A percentile compares a stretch with the other conserved stretches of the same genome.
These are phyloP conservation scores for Drosophila algonquin DNA, from an alignment of 2,888 invertebrate species.

Conservation along the genomic window DNA sequence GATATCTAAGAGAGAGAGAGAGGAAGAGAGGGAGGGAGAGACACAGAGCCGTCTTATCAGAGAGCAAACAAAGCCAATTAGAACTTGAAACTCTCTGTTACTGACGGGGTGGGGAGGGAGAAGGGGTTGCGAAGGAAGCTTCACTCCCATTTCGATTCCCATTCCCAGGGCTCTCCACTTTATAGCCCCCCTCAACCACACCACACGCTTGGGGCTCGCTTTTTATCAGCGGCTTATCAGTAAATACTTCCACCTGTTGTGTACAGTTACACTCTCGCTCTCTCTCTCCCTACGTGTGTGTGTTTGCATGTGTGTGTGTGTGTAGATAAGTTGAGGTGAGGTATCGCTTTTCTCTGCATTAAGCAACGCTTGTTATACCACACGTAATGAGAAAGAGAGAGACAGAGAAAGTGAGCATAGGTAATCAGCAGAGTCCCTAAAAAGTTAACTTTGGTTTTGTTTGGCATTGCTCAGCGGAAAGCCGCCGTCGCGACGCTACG, in stretches of 20 bases:
- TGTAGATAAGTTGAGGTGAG: constrained; percentile 66
- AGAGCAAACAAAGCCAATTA: constrained; percentile 60
- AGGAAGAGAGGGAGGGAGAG: background rate
- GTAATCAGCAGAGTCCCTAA: constrained; percentile 28
- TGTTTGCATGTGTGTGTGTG: constrained; percentile 30
- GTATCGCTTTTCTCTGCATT: constrained; percentile 46
- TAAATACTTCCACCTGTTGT: constrained; percentile 80
- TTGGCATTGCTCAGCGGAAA: constrained; percentile 60
- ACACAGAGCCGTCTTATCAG: constrained; percentile 35
- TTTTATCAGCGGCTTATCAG: constrained; percentile 78
- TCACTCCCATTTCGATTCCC: constrained; percentile 19
- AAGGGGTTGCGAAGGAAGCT: constrained; percentile 13
- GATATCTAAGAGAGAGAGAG: constrained; percentile 2
- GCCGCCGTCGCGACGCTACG: constrained; percentile 16
- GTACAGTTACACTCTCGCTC: constrained; percentile 26
- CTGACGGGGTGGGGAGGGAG: background rate
- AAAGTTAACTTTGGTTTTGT: constrained; percentile 66
- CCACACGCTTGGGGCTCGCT: constrained; percentile 16
- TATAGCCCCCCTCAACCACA: background rate
- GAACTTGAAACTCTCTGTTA: constrained; percentile 70
- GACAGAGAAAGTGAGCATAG: background rate
- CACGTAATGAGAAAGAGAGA: constrained; percentile 17
- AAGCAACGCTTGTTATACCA: constrained; percentile 64
- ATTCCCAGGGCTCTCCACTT: background rate
- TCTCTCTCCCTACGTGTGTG: constrained; percentile 8